These are phyloP conservation scores for Mus minutoides DNA, from an alignment of 2,797 vertebrate species.

Conservation along the genomic window DNA sequence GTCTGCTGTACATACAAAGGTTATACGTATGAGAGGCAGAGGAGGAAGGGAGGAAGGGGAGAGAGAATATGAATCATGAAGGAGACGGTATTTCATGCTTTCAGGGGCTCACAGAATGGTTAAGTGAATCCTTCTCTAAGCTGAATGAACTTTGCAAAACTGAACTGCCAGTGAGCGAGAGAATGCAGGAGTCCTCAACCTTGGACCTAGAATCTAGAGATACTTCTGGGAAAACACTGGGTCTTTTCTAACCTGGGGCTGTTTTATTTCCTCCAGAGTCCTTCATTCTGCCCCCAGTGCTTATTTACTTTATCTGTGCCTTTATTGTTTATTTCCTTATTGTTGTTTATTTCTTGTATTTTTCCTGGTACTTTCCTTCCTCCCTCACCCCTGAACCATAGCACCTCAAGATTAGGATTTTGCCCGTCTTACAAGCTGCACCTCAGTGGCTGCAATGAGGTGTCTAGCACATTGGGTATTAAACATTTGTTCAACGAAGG, in stretches of 20 bases:
- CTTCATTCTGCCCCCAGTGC: background rate
- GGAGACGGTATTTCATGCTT: background rate
- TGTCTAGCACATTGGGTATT: background rate
- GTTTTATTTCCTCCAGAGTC: background rate
- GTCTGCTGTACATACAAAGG: background rate
- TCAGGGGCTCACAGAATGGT: background rate
- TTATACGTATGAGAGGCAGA: background rate
- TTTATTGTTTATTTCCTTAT: background rate
- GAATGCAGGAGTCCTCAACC: too few relatives aligned
- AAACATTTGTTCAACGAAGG: background rate
- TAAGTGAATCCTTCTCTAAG: background rate
- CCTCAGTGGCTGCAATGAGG: background rate
- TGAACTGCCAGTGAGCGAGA: background rate
- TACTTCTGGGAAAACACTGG: background rate
- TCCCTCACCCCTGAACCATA: background rate
- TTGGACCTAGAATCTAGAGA: background rate
- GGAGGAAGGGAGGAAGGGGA: background rate
- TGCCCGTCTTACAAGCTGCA: background rate
- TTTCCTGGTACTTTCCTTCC: background rate
- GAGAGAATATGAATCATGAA: background rate
- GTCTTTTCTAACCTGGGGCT: background rate
- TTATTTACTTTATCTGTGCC: background rate
- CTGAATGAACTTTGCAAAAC: constrained; percentile 19
- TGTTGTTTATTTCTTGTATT: background rate
- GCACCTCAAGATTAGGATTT: background rate